Conservation (phyloP, 2,888 invertebrate genomes). For the Callyntrura guangdongensis region DNA sequence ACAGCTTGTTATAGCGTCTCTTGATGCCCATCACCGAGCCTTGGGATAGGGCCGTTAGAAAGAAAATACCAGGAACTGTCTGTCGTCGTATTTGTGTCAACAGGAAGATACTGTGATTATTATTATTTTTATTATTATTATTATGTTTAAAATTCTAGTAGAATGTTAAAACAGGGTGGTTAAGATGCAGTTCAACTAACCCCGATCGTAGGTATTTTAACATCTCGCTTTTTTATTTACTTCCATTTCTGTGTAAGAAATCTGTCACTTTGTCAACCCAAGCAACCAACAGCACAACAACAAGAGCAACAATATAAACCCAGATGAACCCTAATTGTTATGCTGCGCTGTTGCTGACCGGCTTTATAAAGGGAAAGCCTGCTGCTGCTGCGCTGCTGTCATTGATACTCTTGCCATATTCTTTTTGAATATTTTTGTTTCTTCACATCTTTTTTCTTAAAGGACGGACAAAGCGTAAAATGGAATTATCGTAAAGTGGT, state of each 20-base stretch:
- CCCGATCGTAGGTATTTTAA: conserved; percentile 10
- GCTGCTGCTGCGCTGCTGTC: conserved; percentile 22
- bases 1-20: not conserved
- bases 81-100: too few relatives aligned
- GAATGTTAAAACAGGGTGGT: not conserved
- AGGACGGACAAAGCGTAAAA: not conserved
- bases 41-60: not conserved
- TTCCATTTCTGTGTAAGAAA: conserved; percentile 17
- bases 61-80: not conserved
- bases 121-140: conserved; percentile 5
- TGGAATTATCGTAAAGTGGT: not conserved
- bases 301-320: conserved; percentile 36
- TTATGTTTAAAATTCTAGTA: too few relatives aligned
- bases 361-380: conserved; percentile 35
- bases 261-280: conserved; percentile 4
- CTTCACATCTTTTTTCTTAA: not conserved
- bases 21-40: not conserved
- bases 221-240: not conserved
- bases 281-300: not conserved
- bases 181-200: not conserved
- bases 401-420: not conserved
- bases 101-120: conserved; percentile 31
- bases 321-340: conserved; percentile 43
- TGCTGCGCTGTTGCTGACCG: not conserved
- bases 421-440: too few relatives aligned